A percentile compares a stretch with the other conserved stretches of the same genome.
Conservation (phyloP, 2,888 invertebrate genomes). For the Rhogogaster chlorosoma region DNA sequence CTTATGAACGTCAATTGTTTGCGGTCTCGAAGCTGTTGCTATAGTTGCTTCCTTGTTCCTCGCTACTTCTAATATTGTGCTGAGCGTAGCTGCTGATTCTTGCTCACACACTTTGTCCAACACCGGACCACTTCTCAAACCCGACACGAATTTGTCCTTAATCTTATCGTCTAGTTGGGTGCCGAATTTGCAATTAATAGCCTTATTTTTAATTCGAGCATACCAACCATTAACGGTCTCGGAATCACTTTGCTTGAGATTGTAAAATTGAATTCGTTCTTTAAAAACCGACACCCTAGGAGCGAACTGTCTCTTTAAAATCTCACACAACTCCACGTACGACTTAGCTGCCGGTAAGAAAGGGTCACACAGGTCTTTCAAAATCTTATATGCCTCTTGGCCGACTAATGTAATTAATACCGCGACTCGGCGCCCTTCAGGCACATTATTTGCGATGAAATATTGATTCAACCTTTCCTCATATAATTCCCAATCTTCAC, state of each 20-base stretch:
- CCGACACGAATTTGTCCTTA: slow-evolving; percentile 63
- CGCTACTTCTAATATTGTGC: slow-evolving; percentile 54
- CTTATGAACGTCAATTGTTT: neutral
- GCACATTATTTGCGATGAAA: slow-evolving; percentile 57
- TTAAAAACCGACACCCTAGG: slow-evolving; percentile 56
- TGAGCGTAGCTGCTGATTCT: slow-evolving; percentile 44
- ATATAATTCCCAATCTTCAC: neutral
- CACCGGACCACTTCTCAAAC: slow-evolving; percentile 54
- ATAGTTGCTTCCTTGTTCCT: slow-evolving; percentile 55
- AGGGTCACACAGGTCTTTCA: slow-evolving; percentile 60
- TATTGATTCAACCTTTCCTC: neutral
- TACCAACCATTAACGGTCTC: slow-evolving; percentile 58
- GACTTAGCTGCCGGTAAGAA: slow-evolving; percentile 58
- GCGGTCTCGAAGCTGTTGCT: neutral
- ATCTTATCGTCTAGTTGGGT: slow-evolving; percentile 59
- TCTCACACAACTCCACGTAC: slow-evolving; percentile 55
- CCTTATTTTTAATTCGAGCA: slow-evolving; percentile 65
- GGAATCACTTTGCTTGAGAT: slow-evolving; percentile 62
- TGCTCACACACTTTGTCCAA: slow-evolving; percentile 58
- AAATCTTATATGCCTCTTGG: slow-evolving; percentile 57
- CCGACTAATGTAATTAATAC: slow-evolving; percentile 59
- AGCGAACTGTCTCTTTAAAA: slow-evolving; percentile 57
- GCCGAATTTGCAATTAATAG: slow-evolving; percentile 58
- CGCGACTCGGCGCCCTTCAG: slow-evolving; percentile 58
- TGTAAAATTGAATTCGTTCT: slow-evolving; percentile 58